Percentiles rank a stretch among this genome's conserved stretches.
Conservation (phyloP, 2,113 vertebrate species). For the Okapia johnstoni region DNA sequence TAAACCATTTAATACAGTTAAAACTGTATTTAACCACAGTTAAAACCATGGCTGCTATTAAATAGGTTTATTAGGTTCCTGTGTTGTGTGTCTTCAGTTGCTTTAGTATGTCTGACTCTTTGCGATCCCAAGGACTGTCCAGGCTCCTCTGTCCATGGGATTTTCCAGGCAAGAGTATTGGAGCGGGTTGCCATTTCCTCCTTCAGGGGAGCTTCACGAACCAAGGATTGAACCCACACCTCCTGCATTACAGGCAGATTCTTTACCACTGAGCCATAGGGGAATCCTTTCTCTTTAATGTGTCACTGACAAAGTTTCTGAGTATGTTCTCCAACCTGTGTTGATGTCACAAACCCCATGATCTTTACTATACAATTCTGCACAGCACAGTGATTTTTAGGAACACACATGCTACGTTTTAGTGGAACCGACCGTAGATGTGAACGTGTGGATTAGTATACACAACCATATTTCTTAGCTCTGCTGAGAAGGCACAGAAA, state of each 20-base stretch:
- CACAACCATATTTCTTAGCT: background rate
- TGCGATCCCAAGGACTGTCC: background rate
- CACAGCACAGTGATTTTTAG: background rate
- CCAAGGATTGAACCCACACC: background rate
- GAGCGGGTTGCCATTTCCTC: background rate
- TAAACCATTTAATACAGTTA: background rate
- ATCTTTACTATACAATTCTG: background rate
- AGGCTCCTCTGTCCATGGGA: background rate
- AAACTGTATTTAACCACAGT: background rate
- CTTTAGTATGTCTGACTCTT: background rate
- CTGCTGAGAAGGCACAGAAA: background rate
- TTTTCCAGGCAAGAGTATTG: background rate
- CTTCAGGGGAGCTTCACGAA: background rate
- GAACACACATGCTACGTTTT: background rate
- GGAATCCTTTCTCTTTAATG: background rate
- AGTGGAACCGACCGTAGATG: background rate
- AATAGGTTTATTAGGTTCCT: background rate
- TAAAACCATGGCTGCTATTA: background rate
- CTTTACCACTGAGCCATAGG: background rate
- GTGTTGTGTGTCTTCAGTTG: background rate
- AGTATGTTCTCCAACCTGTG: background rate
- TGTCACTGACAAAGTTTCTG: background rate
- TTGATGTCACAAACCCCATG: background rate
- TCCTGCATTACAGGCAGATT: background rate
- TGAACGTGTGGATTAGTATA: background rate